Base-by-base conservation (phyloP, 2,888 invertebrate species). In the Plagodis dolabraria region DNA sequence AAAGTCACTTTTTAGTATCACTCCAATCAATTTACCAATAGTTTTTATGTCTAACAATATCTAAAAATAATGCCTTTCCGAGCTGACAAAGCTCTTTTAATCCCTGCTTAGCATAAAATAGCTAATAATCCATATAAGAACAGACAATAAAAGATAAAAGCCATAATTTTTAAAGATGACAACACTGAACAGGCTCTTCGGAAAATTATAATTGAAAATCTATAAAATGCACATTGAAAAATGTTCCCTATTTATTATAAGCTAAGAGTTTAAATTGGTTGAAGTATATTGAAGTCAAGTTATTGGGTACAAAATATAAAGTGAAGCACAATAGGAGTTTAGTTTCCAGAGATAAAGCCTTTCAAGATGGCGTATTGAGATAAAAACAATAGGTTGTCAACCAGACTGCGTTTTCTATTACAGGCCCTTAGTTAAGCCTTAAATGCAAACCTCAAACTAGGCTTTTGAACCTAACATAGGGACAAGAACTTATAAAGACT, bases 311-410 rank as follows among this genome's bases (percentile, higher is more conserved):
- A 70, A 75, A 71, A 72, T 69, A 69, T 72, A 73, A 75, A 69
- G 72, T 66, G 68, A 73, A 71, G 74, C 66, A 77, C 75, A 79
- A 77, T 76, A 72, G 79, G 65, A 62, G 60, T 72, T 68, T 63
- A 63, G 67, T 64, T 64, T 56, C 62, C 53, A 51, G 67, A 72
- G 71, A 75, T 73, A 74, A 74, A 67, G 66, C 68, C 67, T 70
- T 70, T 65, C 65, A 65, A 70, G 77, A 78, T 77, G 65, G 68
- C 42, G 49, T 38, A 10, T 59, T 55, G 59, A 53, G 60, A 60
- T 60, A 59, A 36, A 43, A 55, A 60, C 60, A 60, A 60, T 55
- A 47, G 60, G 51, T 35, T 55, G 60, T 52, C 60, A 60, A 55
- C 59, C 9, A 36, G 50, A 0, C 42, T 50, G 11, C 33, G 38